phyloP scores from a whole-genome alignment of 2,797 vertebrate genomes.

The Enteromius anoplus region DNA sequence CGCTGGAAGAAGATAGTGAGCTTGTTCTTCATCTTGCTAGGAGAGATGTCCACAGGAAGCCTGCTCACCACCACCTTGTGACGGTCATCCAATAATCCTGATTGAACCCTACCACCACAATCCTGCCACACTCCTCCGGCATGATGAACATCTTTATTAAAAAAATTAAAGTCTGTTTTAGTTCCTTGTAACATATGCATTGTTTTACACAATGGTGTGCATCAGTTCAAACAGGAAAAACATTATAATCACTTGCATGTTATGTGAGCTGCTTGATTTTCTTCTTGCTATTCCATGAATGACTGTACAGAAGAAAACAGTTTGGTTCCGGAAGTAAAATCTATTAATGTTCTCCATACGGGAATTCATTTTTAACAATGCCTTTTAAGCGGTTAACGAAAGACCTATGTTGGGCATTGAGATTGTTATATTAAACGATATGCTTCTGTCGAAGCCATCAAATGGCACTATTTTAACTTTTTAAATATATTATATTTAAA shows the following conservation, averaged over 20 bases:
- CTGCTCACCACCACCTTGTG: conserved; percentile 60
- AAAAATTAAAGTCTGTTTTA: background rate
- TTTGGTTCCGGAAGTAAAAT: background rate
- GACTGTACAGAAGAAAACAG: background rate
- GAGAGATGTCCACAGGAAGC: conserved; percentile 58
- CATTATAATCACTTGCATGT: background rate
- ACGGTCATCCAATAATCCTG: conserved; percentile 41
- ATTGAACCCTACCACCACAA: background rate
- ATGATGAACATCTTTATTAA: conserved; percentile 48
- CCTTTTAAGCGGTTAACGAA: background rate
- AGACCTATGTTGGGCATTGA: background rate
- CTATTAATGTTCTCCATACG: background rate
- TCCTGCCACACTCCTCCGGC: conserved; percentile 36
- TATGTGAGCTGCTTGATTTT: background rate
- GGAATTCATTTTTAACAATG: background rate
- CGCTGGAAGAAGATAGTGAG: conserved; percentile 68
- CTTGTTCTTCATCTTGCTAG: conserved; percentile 63
- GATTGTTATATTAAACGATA: background rate
- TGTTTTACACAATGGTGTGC: background rate
- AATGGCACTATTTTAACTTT: background rate
- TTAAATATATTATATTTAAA: too few relatives aligned
- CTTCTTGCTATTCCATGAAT: background rate
- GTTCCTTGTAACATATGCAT: background rate
- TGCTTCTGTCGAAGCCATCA: background rate
- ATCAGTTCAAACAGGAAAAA: background rate